Evolutionary conservation across 1,140 invertebrate genomes (phyloP).

Genomic region (Hyles vespertilio): DNA sequence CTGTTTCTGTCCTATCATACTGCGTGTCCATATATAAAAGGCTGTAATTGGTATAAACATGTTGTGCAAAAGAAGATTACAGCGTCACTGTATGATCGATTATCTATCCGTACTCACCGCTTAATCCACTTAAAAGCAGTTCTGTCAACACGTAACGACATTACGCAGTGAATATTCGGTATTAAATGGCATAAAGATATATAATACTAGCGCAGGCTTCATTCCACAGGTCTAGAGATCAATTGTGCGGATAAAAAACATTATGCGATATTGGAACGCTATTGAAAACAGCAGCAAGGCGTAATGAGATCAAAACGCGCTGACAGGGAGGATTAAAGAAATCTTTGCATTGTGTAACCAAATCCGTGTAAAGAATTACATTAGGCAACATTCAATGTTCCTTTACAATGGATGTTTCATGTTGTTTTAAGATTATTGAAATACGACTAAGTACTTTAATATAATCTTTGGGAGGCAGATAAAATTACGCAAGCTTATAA

Average conservation of each 20-base stretch:
- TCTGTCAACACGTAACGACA: slow-evolving; percentile 8
- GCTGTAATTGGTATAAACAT: slow-evolving; percentile 1
- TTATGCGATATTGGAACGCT: slow-evolving; percentile 19
- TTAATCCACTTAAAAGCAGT: slow-evolving; percentile 16
- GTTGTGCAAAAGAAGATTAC: slow-evolving; percentile 29
- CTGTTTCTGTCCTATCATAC: not conserved
- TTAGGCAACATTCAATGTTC: too few species aligned
- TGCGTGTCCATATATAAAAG: not conserved
- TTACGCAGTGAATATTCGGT: slow-evolving; percentile 7
- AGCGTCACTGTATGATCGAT: slow-evolving; percentile 20
- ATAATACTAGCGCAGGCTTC: slow-evolving; percentile 1
- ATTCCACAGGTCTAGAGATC: slow-evolving; percentile 5
- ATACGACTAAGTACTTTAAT: not conserved
- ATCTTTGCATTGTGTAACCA: slow-evolving; percentile 12
- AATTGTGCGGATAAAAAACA: slow-evolving; percentile 26
- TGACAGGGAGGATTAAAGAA: slow-evolving; percentile 20
- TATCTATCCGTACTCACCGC: slow-evolving; percentile 25
- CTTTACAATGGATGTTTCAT: too few species aligned
- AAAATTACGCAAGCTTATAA: slow-evolving; percentile 1
- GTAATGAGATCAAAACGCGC: not conserved
- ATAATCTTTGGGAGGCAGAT: slow-evolving; percentile 2
- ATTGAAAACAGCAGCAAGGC: slow-evolving; percentile 7
- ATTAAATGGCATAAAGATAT: too few species aligned
- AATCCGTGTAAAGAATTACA: not conserved
- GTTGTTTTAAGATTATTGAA: not conserved